Conservation (phyloP, 1,140 invertebrate species). For the Drosophila sp. region DNA sequence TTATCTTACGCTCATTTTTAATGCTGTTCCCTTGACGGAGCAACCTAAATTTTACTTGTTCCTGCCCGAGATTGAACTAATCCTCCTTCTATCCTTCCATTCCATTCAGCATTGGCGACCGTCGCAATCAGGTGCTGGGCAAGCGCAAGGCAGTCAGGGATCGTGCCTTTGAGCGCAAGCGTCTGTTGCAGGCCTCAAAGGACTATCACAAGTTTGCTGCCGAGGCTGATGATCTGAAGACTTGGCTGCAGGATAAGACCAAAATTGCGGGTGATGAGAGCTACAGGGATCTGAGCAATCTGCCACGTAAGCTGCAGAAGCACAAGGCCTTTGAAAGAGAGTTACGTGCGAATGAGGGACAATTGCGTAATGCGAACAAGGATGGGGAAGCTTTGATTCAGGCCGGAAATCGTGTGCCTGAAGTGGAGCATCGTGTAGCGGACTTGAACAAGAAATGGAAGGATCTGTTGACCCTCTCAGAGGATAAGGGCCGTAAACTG, state of each 20-base stretch:
- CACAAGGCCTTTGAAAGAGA: conserved; percentile 99
- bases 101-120: conserved; percentile 89
- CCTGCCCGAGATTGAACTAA: background rate
- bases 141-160: conserved; percentile 91
- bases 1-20: too few species aligned
- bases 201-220: conserved; percentile 94
- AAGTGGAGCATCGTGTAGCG: conserved; percentile 88
- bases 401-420: conserved; percentile 89
- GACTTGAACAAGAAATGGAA: conserved; percentile 91
- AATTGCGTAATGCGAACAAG: conserved; percentile 93
- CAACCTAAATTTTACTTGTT: too few species aligned
- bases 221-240: conserved; percentile 93
- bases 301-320: conserved; percentile 97
- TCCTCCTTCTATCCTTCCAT: background rate
- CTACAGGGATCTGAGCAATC: conserved; percentile 95
- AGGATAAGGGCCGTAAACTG: conserved; percentile 93
- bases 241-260: conserved; percentile 97
- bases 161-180: conserved; percentile 89
- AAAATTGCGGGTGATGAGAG: conserved; percentile 96
- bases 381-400: conserved; percentile 89
- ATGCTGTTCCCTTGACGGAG: too few species aligned
- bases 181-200: conserved; percentile 90
- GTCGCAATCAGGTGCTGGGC: conserved; percentile 90
- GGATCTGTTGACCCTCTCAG: conserved; percentile 88
- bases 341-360: conserved; percentile 95